Evolutionary conservation across 2,888 invertebrate species (phyloP).

Genomic region (Rhyacophila evoluta): DNA sequence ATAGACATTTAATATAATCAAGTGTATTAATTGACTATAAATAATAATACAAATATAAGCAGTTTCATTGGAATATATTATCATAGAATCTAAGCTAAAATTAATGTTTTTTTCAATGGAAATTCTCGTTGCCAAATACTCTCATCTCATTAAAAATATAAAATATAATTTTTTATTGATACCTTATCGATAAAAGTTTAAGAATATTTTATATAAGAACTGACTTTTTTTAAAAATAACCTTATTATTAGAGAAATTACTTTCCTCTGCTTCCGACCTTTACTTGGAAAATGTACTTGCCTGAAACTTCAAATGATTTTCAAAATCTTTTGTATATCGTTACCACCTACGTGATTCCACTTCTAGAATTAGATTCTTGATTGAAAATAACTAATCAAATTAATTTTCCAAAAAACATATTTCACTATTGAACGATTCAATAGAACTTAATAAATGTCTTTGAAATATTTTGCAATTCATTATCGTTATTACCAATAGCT

Average conservation of each 20-base stretch:
- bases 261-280: background rate
- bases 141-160: no score
- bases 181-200: no score
- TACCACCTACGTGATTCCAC: background rate
- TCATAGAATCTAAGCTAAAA: no score
- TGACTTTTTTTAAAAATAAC: background rate
- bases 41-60: no score
- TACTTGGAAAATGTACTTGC: background rate
- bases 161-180: no score
- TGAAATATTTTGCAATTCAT: background rate
- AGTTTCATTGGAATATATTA: no score
- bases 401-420: background rate
- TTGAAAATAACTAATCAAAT: background rate
- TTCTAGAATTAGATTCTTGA: background rate
- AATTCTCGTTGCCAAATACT: no score
- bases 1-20: no score
- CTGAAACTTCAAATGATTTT: background rate
- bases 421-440: no score
- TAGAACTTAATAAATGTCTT: background rate
- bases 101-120: no score
- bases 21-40: no score
- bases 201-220: no score
- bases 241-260: background rate
- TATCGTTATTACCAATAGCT: background rate
- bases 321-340: background rate